phyloP scores from a whole-genome alignment of 2,113 vertebrate species.

The Prietella phreatophila region DNA sequence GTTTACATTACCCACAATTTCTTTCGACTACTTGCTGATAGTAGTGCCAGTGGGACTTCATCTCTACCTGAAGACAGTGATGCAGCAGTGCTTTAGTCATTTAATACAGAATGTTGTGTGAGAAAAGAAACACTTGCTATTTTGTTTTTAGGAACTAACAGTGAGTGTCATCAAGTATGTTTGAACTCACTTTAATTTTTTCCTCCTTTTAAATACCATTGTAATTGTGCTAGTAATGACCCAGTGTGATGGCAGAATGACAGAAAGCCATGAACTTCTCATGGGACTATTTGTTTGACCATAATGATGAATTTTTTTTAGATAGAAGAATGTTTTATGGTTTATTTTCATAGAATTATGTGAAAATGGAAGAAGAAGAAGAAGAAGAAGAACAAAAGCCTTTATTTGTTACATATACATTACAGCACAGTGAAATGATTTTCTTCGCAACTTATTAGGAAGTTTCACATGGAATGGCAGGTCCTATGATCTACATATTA shows the following conservation, averaged over 20 bases:
- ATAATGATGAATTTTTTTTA: not conserved
- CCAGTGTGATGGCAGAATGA: not conserved
- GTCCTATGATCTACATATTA: not conserved
- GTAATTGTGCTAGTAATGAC: not conserved
- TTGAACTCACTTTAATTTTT: not conserved
- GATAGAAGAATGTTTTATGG: not conserved
- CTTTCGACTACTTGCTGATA: not conserved
- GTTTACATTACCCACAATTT: not conserved
- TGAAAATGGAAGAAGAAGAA: not conserved
- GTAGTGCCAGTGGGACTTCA: not conserved
- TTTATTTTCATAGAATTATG: not conserved
- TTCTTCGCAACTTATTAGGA: no score
- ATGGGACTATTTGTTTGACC: not conserved
- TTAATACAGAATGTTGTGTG: not conserved
- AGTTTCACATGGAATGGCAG: not conserved
- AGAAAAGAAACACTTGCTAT: not conserved
- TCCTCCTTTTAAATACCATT: not conserved
- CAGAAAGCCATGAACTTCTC: not conserved
- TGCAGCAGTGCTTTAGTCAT: not conserved
- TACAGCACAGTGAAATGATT: no score
- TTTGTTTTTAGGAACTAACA: not conserved
- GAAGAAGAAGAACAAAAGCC: no score
- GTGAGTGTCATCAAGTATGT: not conserved
- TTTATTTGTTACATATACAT: no score
- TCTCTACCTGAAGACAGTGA: not conserved